Conservation (phyloP, 1,140 invertebrate genomes). For the Drosophila sulfurigaster region DNA sequence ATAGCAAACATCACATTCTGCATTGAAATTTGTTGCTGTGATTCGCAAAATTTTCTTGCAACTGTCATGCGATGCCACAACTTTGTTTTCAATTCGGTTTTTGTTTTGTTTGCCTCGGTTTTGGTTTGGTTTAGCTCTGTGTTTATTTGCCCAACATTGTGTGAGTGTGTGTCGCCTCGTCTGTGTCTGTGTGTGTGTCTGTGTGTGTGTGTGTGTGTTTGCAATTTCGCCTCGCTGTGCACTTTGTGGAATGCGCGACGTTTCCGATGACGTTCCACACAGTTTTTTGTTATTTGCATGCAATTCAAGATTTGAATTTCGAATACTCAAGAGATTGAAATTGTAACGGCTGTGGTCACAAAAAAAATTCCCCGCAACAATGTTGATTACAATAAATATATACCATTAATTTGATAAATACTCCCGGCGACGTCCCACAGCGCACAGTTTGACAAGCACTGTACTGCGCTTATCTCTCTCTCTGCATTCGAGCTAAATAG, state of each 20-base stretch:
- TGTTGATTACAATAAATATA: conserved; percentile 18
- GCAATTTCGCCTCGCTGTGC: conserved; percentile 1
- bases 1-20: too few species aligned
- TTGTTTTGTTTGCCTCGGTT: conserved; percentile 10
- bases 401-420: not conserved
- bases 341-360: conserved; percentile 18
- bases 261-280: conserved; percentile 9
- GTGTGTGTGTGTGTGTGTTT: not conserved
- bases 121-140: not conserved
- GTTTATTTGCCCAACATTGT: conserved; percentile 25
- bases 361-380: not conserved
- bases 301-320: conserved; percentile 15
- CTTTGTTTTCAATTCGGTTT: conserved; percentile 14
- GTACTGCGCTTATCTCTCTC: conserved; percentile 18
- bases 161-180: not conserved
- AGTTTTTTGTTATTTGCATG: conserved; percentile 5
- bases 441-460: conserved; percentile 20
- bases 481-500: conserved; percentile 10
- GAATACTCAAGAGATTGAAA: conserved; percentile 1
- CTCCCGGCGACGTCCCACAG: not conserved
- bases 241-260: conserved; percentile 4
- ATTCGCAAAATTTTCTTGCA: conserved; percentile 9
- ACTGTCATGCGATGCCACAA: conserved; percentile 19
- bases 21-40: conserved; percentile 17
- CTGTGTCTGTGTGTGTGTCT: not conserved